Percentiles rank a stretch among this genome's conserved stretches.
Evolutionary conservation across 2,113 vertebrate species (phyloP).

Genomic region (Ivindomyrus marchei): DNA sequence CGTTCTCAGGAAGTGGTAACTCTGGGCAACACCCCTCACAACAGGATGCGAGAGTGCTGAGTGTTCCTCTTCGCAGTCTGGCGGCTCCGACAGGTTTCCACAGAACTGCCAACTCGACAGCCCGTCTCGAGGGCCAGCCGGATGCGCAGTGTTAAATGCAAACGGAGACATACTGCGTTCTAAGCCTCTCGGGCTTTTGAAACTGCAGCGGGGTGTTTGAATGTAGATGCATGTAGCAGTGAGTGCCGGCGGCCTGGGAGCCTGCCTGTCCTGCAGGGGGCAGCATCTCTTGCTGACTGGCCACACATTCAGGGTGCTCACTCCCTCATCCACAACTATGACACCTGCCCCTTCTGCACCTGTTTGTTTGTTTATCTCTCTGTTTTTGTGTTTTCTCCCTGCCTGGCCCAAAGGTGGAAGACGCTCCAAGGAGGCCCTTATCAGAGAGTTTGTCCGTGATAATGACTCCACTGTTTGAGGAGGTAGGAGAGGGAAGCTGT

Average conservation of each 20-base stretch:
- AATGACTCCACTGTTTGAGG: slow-evolving; percentile 85
- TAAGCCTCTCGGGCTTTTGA: not conserved
- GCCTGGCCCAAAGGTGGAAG: slow-evolving; percentile 57
- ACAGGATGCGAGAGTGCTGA: not conserved
- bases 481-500: slow-evolving; percentile 59
- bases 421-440: slow-evolving; percentile 74
- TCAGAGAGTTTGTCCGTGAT: slow-evolving; percentile 86
- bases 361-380: not conserved
- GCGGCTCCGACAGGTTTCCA: not conserved
- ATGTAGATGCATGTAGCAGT: not conserved
- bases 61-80: not conserved
- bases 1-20: slow-evolving; percentile 16
- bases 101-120: not conserved
- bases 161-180: not conserved
- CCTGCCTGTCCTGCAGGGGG: not conserved
- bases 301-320: not conserved
- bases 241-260: not conserved
- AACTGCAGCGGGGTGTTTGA: not conserved
- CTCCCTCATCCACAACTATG: not conserved
- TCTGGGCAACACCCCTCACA: not conserved
- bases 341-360: not conserved
- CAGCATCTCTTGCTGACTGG: not conserved
- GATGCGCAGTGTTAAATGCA: not conserved
- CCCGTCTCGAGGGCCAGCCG: no score
- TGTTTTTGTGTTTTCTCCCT: not conserved